phyloP scores from a whole-genome alignment of 1,140 invertebrate species.

The Globodera rostochiensis region DNA sequence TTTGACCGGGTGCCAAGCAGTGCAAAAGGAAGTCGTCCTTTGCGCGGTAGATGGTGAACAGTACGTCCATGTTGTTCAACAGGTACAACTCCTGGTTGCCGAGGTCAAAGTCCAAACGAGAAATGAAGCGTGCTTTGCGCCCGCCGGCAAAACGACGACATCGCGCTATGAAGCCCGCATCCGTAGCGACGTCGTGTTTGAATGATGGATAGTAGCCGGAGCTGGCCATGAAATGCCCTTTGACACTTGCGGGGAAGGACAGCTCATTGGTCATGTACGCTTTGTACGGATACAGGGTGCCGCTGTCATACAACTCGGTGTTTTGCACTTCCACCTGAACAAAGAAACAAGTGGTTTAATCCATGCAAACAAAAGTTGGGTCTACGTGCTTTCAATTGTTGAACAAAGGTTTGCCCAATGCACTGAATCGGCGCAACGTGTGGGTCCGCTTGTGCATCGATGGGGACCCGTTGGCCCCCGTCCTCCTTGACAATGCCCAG shows the following conservation, averaged over 20 bases:
- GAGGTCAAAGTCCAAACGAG: slow-evolving; percentile 43
- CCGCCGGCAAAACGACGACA: background rate
- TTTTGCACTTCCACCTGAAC: background rate
- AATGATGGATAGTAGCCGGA: slow-evolving; percentile 30
- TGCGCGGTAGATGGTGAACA: background rate
- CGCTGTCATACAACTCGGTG: slow-evolving; percentile 34
- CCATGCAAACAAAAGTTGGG: background rate
- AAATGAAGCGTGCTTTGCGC: slow-evolving; percentile 27
- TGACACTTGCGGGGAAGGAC: slow-evolving; percentile 7
- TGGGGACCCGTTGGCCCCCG: background rate
- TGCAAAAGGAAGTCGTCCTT: slow-evolving; percentile 31
- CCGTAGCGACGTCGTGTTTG: slow-evolving; percentile 7
- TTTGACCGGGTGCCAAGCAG: background rate
- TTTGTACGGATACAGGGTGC: slow-evolving; percentile 30
- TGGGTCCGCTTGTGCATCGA: background rate
- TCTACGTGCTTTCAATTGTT: slow-evolving; percentile 32
- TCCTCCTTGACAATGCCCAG: slow-evolving; percentile 18
- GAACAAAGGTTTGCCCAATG: slow-evolving; percentile 44
- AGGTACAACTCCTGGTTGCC: slow-evolving; percentile 37
- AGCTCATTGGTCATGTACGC: slow-evolving; percentile 38
- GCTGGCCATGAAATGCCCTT: slow-evolving; percentile 24
- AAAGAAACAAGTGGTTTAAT: too few relatives aligned
- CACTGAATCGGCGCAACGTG: slow-evolving; percentile 31
- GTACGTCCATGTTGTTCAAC: slow-evolving; percentile 34
- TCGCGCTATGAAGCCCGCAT: slow-evolving; percentile 29